Base-by-base conservation (phyloP, 2,797 vertebrate species). In the Scarus forsteni region DNA sequence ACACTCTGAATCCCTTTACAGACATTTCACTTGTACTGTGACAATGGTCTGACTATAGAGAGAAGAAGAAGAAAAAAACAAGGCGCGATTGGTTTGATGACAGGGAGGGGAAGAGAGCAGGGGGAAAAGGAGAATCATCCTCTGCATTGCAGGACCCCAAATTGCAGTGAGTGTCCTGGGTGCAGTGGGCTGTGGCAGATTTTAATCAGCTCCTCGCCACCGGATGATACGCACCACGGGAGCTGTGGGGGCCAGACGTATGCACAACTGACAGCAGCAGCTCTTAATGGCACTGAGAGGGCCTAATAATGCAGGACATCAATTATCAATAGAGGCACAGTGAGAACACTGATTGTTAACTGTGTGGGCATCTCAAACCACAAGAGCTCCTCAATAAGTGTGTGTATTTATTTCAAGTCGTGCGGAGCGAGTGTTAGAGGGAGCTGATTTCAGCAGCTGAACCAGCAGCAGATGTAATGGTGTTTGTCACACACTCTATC, bases 171-270 rank as follows among this genome's bases (percentile, higher is more conserved):
- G 75, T 84, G 85, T 86, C 85, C 73, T 88, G 72, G 34, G 84
- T 85, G 85, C 89, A 85, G 45, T 75, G 79, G 77, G 81, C 82
- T 84, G 87, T 89, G 87, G 80, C 68, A 72, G 88, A 89, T 91
- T 92, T 87, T 91, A 91, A 91, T 93, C 90, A 86, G 86, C 73
- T 84, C 70, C 79, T 83, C 54, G 66, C 68, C 81, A 51, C 66
- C 68, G 73, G 55, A 48, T 63, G 84, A 84, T 70, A 70, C 36
- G 71, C 65, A 73, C 81, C 67, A 16, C 27, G 18, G 81, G 77
- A 85, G 66, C 66, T 40, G 16, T 42, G 75, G 73, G 73, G 75
- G 54, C 75, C 56, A n/a, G 72, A 85, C 46, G 77, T 57, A 49
- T 61, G 60, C 46, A 51, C 49, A 39, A 58, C 69, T 59, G 72